phyloP scores from a whole-genome alignment of 2,113 vertebrate species.

The Rattus rattus region DNA sequence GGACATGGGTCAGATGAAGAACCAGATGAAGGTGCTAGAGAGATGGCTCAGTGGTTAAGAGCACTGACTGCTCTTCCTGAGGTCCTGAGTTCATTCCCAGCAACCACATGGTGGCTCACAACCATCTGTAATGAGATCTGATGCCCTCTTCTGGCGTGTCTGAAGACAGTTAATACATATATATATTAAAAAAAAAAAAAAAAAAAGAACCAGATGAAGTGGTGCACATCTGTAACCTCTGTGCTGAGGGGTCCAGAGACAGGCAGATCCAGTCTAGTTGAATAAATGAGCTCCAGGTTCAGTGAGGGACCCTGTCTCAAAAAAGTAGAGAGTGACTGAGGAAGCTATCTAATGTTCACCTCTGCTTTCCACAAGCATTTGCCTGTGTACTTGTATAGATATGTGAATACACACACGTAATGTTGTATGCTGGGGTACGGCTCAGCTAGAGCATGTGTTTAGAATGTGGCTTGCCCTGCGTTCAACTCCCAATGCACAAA shows the following conservation, averaged over 20 bases:
- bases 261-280: background rate
- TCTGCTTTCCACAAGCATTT: background rate
- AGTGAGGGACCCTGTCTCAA: background rate
- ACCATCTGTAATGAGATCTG: no score
- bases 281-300: background rate
- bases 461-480: background rate
- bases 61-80: no score
- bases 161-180: no score
- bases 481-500: background rate
- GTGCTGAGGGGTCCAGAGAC: background rate
- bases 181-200: no score
- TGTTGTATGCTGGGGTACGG: background rate
- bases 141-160: no score
- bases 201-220: background rate
- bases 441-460: background rate
- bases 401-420: background rate
- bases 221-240: background rate
- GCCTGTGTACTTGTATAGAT: background rate
- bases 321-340: background rate
- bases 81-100: no score
- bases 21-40: no score
- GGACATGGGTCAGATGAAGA: background rate
- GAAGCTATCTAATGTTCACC: background rate
- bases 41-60: no score
- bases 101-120: no score